Base-by-base conservation (phyloP, 2,113 vertebrate species). In the Stomatorhinus ivindoensis region DNA sequence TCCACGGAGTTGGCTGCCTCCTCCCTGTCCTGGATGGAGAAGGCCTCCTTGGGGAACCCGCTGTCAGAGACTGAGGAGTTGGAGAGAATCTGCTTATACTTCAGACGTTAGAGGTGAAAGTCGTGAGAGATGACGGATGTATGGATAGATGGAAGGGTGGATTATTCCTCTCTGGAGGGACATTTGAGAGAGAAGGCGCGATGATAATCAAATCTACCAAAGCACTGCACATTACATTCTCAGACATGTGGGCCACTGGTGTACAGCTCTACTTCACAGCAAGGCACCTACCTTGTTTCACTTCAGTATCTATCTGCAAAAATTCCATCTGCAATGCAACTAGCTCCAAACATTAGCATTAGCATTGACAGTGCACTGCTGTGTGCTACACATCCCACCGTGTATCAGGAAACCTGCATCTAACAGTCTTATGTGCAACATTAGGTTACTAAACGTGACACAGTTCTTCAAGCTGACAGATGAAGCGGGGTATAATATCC, bases 41-140 rank as follows among this genome's bases (percentile, higher is more conserved):
- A 91, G 2, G 97, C 97, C 93, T 97, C 97, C 1, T 95, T 96
- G 89, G 91, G 95, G 42, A 94, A 94, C 42, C 95, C 95, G 0
- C 84, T 91, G 93, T 97, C 97, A 93, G 95, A 96, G 91, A 97
- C 97, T 97, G 89, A 80, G 89, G 42, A 76, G 86, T 87, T 51
- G 91, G 88, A 91, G n/a, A 84, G 31, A 82, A 19, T 8, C 27
- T 7, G 21, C 39, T 80, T 15, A 39, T 42, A 80, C 73, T 42
- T 7, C 19, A 27, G 82, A 35, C 11, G 27, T 48, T 19, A 53
- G 50, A 55, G 50, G 27, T 55, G n/a, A n/a, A 53, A 86, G 27
- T 50, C 8, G 53, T 86, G 82, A 85, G 21, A 76, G 73, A 69
- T 13, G 61, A 55, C 53, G 55, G 55, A 58, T 50, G 48, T 11